These are phyloP conservation scores for Scaptomyza polygonia DNA, from an alignment of 2,888 invertebrate genomes.

Conservation along the genomic window DNA sequence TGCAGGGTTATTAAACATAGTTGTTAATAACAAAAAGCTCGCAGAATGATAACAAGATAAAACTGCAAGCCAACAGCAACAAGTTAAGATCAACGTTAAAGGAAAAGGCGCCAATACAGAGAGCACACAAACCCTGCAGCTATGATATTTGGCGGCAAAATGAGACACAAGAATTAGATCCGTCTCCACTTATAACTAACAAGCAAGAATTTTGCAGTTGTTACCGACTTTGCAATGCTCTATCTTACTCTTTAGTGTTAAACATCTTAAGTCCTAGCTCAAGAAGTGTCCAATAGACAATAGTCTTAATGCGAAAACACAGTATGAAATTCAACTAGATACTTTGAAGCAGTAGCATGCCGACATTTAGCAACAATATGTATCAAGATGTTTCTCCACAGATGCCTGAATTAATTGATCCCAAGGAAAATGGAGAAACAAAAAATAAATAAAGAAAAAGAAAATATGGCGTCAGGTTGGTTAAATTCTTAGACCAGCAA, in stretches of 20 bases:
- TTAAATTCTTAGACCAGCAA: constrained; percentile 34
- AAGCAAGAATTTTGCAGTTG: constrained; percentile 3
- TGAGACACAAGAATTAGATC: constrained; percentile 26
- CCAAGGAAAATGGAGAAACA: constrained; percentile 18
- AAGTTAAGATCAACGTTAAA: constrained; percentile 37
- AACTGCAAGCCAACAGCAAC: constrained; percentile 22
- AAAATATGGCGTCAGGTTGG: constrained; percentile 35
- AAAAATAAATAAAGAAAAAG: background rate
- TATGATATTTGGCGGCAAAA: constrained; percentile 42
- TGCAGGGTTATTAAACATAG: constrained; percentile 36
- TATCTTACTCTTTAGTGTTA: background rate
- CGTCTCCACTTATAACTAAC: constrained; percentile 13
- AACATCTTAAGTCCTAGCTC: too few relatives aligned
- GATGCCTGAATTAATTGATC: constrained; percentile 59
- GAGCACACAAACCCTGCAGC: constrained; percentile 7
- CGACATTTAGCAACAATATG: constrained; percentile 56
- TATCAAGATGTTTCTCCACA: constrained; percentile 62
- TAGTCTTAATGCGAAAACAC: background rate
- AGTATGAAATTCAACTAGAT: constrained; percentile 4
- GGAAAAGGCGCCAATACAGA: constrained; percentile 34
- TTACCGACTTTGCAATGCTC: background rate
- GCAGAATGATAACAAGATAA: constrained; percentile 60
- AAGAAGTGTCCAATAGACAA: background rate
- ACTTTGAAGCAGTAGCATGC: constrained; percentile 33
- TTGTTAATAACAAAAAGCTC: constrained; percentile 41